Evolutionary conservation across 2,113 vertebrate species (phyloP), one percentile per base, ranked within the genome.

Genomic region (Dasyurus viverrinus): DNA sequence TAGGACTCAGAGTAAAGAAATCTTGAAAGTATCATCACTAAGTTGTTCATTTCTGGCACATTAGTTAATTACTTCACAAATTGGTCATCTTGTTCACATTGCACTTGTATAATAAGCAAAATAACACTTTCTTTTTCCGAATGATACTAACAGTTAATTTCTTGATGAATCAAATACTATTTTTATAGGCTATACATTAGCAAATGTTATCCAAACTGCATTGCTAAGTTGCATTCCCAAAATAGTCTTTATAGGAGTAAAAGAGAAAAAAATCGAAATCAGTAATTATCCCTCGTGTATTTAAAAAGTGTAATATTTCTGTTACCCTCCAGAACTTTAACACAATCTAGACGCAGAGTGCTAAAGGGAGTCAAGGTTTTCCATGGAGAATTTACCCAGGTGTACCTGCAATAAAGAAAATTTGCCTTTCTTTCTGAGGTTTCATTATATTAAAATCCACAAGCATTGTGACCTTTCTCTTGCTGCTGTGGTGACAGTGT

Each of bases 51-150:
- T 98, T 97, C 94, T 97, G 91, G 27, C 92, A 93, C 96, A 46
- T 97, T 94, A 97, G 94, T 96, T 98, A 98, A 98, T 98, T 96
- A 95, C 94, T 98, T 98, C 90, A 94, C 93, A 94, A 14, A 98
- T 98, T 97, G 94, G 96, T 97, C 95, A 97, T 97, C 95, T 76
- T 96, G 95, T 98, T 98, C 94, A 90, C 53, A 96, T 97, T 91
- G 98, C 95, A 92, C 89, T 54, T 96, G 55, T 97, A 97, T 97
- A 97, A 97, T 97, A 97, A 97, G 89, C 94, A 96, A 93, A 96
- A 68, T 94, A 54, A 26, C 96, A 97, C 94, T 96, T 90, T 92
- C 93, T 93, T 95, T 95, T 94, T 90, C 90, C 26, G 11, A 98
- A 92, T 53, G 54, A 94, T 93, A 96, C 68, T 84, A 95, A 47